phyloP scores from a whole-genome alignment of 2,888 invertebrate species.

The Nephrocerus scutellatus region DNA sequence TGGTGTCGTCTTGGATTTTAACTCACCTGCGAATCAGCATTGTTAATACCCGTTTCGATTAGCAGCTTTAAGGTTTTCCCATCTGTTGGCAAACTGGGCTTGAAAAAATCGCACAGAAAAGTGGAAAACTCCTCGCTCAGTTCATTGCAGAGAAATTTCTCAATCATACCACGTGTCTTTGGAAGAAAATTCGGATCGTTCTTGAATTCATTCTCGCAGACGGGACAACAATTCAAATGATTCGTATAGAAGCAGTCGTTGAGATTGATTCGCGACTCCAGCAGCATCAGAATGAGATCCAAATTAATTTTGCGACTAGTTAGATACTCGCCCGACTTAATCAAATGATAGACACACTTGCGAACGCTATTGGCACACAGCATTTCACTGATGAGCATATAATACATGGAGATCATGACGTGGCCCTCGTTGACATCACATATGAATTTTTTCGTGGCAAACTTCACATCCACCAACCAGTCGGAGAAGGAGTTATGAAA shows the following conservation, averaged over 20 bases:
- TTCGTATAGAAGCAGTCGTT: constrained; percentile 48
- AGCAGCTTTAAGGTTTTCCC: constrained; percentile 63
- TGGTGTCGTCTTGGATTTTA: background rate
- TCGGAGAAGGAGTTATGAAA: constrained; percentile 94
- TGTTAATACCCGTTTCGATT: constrained; percentile 66
- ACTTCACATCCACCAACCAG: constrained; percentile 96
- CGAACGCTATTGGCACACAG: constrained; percentile 68
- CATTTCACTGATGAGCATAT: constrained; percentile 62
- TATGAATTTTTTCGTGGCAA: constrained; percentile 90
- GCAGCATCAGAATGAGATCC: constrained; percentile 43
- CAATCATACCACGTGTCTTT: constrained; percentile 44
- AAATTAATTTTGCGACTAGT: constrained; percentile 41
- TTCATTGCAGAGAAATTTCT: constrained; percentile 46
- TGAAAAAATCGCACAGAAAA: constrained; percentile 50
- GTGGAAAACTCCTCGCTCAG: constrained; percentile 43
- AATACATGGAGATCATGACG: constrained; percentile 77
- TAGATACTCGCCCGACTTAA: constrained; percentile 59
- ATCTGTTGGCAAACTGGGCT: constrained; percentile 60
- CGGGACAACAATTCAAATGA: constrained; percentile 49
- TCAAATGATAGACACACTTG: constrained; percentile 64
- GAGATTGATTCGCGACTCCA: constrained; percentile 45
- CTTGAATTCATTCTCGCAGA: constrained; percentile 46
- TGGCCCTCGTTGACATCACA: constrained; percentile 84
- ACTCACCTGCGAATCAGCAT: constrained; percentile 42
- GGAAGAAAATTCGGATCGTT: constrained; percentile 43